phyloP scores from a whole-genome alignment of 2,797 vertebrate genomes.

The Gallinago stenura region DNA sequence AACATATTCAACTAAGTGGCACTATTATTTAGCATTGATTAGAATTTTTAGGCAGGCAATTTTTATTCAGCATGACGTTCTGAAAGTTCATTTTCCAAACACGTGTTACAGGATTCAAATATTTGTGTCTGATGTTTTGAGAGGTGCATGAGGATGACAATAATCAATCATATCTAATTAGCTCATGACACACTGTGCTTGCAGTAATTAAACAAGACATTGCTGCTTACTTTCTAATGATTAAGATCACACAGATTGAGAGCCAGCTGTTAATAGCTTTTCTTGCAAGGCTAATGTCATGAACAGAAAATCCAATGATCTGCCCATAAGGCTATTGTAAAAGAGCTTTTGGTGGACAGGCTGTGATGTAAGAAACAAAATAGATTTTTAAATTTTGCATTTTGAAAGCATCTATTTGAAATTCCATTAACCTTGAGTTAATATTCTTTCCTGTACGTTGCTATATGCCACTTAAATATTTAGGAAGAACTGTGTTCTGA shows the following conservation, averaged over 20 bases:
- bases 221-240: conserved; percentile 63
- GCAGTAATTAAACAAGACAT: conserved; percentile 70
- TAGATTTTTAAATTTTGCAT: not conserved
- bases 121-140: conserved; percentile 56
- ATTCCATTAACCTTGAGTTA: not conserved
- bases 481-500: not conserved
- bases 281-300: conserved; percentile 45
- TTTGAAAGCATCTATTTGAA: not conserved
- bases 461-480: not conserved
- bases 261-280: conserved; percentile 63
- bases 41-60: not conserved
- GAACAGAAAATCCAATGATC: conserved; percentile 23
- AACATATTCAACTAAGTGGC: not conserved
- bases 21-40: not conserved
- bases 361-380: not conserved
- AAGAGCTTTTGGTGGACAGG: not conserved
- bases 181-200: conserved; percentile 42
- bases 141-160: conserved; percentile 47
- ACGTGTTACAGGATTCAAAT: not conserved
- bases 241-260: conserved; percentile 61
- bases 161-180: conserved; percentile 74
- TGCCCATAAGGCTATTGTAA: not conserved
- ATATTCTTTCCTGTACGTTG: not conserved
- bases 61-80: not conserved
- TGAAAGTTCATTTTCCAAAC: conserved; percentile 25